Base-by-base conservation (phyloP, 2,113 vertebrate species). In the Erpornis zantholeuca region DNA sequence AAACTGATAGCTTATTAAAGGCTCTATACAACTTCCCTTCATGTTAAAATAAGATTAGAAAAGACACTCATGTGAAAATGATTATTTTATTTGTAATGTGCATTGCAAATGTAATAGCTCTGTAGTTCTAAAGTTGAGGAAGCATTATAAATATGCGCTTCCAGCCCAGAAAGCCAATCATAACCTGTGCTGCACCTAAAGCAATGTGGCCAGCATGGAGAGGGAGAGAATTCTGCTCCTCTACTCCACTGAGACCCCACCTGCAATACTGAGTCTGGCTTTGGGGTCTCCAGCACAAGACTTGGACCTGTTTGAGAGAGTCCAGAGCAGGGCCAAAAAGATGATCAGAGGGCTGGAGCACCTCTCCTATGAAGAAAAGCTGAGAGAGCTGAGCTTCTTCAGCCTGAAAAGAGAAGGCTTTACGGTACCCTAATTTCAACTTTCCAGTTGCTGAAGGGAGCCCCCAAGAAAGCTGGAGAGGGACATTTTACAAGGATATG, bases 41-140 rank as follows among this genome's bases (percentile, higher is more conserved):
- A 36, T 77, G 63, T 87, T 42, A 90, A 96, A 92, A 71, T 63
- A 86, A 86, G 68, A 92, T 90, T 86, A 89, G 86, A 81, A 77
- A 73, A 66, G 56, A 89, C 16, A 35, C 24, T 86, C n/a, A n/a
- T 35, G 38, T 86, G 54, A 93, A 93, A 94, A 94, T 82, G 65
- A 92, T 95, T 92, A 75, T 91, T 92, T 95, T 64, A 91, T 76
- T 44, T 56, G 88, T 88, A 66, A n/a, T 31, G 54, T 89, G 92
- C 47, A 73, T 70, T 75, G 76, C 57, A 95, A 84, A 69, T 84
- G 33, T 72, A 93, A 92, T 33, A 94, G 54, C 54, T 94, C 79
- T 82, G 64, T 82, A 59, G 61, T 91, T 94, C 73, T 90, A 66
- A 95, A 96, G 61, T 61, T 91, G 54, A 95, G 73, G 63, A 90